phyloP scores from a whole-genome alignment of 2,888 invertebrate species.

The Andrena chrysosceles region DNA sequence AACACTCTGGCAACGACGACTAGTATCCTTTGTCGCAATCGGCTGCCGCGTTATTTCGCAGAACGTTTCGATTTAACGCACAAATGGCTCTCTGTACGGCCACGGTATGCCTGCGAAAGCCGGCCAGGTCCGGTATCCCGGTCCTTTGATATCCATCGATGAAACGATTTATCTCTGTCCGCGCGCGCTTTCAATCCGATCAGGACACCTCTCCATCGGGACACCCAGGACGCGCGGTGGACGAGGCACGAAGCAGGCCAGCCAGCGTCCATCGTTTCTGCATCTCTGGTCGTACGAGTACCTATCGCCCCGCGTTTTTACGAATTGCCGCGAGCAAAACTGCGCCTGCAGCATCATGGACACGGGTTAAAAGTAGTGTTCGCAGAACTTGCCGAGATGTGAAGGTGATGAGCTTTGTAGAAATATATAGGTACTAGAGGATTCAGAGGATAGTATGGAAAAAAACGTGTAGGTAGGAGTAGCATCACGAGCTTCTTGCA shows the following conservation, averaged over 20 bases:
- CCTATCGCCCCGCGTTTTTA: conserved; percentile 57
- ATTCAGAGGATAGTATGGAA: too few relatives aligned
- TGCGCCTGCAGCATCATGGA: too few relatives aligned
- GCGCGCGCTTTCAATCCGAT: conserved; percentile 74
- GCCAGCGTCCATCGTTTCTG: conserved; percentile 49
- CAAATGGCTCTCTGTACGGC: conserved; percentile 72
- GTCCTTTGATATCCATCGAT: conserved; percentile 76
- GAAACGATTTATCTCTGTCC: conserved; percentile 77
- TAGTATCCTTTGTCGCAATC: conserved; percentile 73
- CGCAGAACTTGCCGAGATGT: too few relatives aligned
- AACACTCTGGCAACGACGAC: conserved; percentile 58
- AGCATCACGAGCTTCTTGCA: too few relatives aligned
- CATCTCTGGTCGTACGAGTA: conserved; percentile 47
- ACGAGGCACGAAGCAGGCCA: conserved; percentile 68
- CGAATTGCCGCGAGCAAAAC: conserved; percentile 37
- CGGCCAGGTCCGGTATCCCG: conserved; percentile 69
- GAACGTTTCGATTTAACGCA: conserved; percentile 76
- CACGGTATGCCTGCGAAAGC: conserved; percentile 64
- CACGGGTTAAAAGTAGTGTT: too few relatives aligned
- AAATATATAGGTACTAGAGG: too few relatives aligned
- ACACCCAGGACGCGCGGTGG: conserved; percentile 69
- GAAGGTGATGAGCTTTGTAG: too few relatives aligned
- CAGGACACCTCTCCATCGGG: conserved; percentile 75
- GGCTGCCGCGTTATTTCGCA: conserved; percentile 70
- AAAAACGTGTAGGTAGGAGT: too few relatives aligned